Evolutionary conservation across 2,888 invertebrate genomes (phyloP).

Genomic region (Ennomos fuscantarius): DNA sequence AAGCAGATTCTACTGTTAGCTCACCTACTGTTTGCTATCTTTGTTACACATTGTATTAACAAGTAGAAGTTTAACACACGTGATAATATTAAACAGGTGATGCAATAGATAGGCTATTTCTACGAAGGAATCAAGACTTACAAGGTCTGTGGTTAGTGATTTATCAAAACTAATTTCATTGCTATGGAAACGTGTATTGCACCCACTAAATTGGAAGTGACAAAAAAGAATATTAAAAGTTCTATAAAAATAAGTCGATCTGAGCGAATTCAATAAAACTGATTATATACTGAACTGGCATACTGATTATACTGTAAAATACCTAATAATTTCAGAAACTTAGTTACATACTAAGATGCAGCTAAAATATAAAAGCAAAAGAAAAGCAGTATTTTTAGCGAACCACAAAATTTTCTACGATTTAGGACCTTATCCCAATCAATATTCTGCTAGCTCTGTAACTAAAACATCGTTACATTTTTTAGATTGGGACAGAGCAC

Average conservation of each 20-base stretch:
- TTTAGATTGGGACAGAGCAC: conserved; percentile 16
- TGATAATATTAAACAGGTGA: conserved; percentile 21
- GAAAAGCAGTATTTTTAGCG: conserved; percentile 9
- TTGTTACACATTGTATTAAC: conserved; percentile 4
- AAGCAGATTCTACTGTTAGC: background rate
- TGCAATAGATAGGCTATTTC: conserved; percentile 17
- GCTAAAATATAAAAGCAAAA: conserved; percentile 10
- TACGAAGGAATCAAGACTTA: conserved; percentile 13
- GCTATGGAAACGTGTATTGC: conserved; percentile 11
- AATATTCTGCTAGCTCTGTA: background rate
- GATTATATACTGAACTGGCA: no score
- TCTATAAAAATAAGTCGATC: background rate
- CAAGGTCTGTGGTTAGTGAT: conserved; percentile 23
- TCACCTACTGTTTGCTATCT: background rate
- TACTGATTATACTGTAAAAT: conserved; percentile 5
- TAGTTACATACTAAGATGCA: background rate
- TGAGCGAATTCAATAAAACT: background rate
- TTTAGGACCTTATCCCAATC: conserved; percentile 14
- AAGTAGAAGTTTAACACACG: conserved; percentile 4
- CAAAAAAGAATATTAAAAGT: conserved; percentile 7
- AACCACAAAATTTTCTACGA: conserved; percentile 9
- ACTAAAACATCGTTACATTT: background rate
- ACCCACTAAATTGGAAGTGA: conserved; percentile 15
- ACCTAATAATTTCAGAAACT: background rate
- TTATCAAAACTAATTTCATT: conserved; percentile 16